Percentiles rank a stretch among this genome's conserved stretches.
These are phyloP conservation scores for Neostethus bicornis DNA, from an alignment of 2,797 vertebrate species.

Conservation along the genomic window DNA sequence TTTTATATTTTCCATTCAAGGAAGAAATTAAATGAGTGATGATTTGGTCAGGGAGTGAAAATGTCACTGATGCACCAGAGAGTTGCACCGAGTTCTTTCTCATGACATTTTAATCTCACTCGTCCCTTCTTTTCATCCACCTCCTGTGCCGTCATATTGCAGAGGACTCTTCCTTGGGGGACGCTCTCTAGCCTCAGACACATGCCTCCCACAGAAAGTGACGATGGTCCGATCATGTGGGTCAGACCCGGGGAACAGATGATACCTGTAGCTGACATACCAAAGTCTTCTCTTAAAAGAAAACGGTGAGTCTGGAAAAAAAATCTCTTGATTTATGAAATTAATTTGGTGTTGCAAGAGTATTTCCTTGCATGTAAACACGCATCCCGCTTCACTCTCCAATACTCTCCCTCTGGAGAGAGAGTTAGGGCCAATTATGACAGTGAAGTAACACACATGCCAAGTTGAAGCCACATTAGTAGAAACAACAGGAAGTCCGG, in stretches of 20 bases:
- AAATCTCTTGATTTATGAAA: too few relatives aligned
- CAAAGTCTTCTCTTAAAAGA: slow-evolving; percentile 99
- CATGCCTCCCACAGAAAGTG: slow-evolving; percentile 92
- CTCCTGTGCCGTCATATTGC: slow-evolving; percentile 52
- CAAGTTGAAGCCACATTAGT: slow-evolving; percentile 38
- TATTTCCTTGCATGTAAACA: too few relatives aligned
- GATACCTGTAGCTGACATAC: slow-evolving; percentile 98
- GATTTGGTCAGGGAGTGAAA: slow-evolving; percentile 10
- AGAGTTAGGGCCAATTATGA: slow-evolving; percentile 21
- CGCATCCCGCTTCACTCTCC: slow-evolving; percentile 20
- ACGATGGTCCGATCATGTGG: slow-evolving; percentile 99
- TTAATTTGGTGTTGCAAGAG: too few relatives aligned
- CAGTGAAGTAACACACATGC: slow-evolving; percentile 27
- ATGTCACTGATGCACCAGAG: background rate
- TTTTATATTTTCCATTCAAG: background rate
- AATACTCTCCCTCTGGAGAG: slow-evolving; percentile 14
- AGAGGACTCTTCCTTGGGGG: slow-evolving; percentile 97
- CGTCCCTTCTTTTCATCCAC: slow-evolving; percentile 5
- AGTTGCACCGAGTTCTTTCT: slow-evolving; percentile 7
- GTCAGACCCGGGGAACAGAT: slow-evolving; percentile 98
- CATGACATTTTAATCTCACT: background rate
- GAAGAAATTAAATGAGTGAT: slow-evolving; percentile 6
- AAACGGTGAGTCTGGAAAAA: slow-evolving; percentile 84
- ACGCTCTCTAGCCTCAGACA: slow-evolving; percentile 90
- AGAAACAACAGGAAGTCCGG: slow-evolving; percentile 26